phyloP scores from a whole-genome alignment of 2,797 vertebrate species.

The Pangasius sanitwongsei region DNA sequence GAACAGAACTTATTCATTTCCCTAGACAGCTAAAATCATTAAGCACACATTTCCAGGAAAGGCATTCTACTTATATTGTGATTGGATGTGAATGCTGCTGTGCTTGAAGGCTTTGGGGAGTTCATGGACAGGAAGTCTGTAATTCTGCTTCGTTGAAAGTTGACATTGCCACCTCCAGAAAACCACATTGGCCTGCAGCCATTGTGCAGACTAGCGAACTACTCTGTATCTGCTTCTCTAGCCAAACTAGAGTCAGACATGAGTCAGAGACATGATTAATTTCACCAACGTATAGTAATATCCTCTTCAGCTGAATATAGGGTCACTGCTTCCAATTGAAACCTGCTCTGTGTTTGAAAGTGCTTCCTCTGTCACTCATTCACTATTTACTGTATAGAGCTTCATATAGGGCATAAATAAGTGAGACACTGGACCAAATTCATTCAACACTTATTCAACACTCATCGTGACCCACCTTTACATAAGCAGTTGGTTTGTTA shows the following conservation, averaged over 20 bases:
- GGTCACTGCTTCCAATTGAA: not conserved
- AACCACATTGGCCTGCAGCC: conserved; percentile 50
- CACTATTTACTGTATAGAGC: not conserved
- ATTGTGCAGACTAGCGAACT: conserved; percentile 32
- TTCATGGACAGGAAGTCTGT: conserved; percentile 59
- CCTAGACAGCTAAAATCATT: conserved; percentile 51
- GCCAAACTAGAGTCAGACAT: conserved; percentile 32
- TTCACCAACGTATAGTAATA: conserved; percentile 17
- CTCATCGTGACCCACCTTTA: not conserved
- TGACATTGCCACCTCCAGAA: conserved; percentile 53
- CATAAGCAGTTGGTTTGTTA: not conserved
- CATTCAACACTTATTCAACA: not conserved
- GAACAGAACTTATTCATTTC: conserved; percentile 44
- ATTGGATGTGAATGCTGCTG: conserved; percentile 55
- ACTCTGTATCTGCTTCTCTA: conserved; percentile 37
- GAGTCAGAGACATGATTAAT: conserved; percentile 42
- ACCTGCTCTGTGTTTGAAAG: not conserved
- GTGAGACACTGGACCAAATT: not conserved
- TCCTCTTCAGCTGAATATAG: not conserved
- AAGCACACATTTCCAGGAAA: conserved; percentile 46
- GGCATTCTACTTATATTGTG: conserved; percentile 53
- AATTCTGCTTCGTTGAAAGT: conserved; percentile 57
- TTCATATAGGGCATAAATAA: not conserved
- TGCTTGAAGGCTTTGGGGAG: conserved; percentile 56
- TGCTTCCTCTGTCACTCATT: not conserved